These are phyloP conservation scores for Electrona antarctica DNA, from an alignment of 2,113 vertebrate genomes.

Conservation along the genomic window DNA sequence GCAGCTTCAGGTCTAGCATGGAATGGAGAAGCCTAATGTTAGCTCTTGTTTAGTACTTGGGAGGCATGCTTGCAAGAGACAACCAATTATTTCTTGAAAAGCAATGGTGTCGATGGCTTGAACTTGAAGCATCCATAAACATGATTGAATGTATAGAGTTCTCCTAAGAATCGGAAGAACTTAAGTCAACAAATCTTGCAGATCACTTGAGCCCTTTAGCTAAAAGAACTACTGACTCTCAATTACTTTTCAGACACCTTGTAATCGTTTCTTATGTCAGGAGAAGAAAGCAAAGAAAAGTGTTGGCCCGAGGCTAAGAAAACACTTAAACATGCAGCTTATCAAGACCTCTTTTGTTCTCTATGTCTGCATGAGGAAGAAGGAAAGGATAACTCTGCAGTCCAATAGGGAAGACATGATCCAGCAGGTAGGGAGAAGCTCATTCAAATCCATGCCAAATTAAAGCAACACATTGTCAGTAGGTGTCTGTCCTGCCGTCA, in stretches of 20 bases:
- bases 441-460: constrained; percentile 20
- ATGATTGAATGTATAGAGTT: neutral
- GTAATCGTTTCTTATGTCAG: constrained; percentile 4
- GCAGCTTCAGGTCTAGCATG: constrained; percentile 26
- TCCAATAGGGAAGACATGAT: neutral
- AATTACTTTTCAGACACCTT: neutral
- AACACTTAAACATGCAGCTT: neutral
- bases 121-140: neutral
- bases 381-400: too few relatives aligned
- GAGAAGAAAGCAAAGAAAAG: neutral
- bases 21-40: constrained; percentile 19
- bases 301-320: neutral
- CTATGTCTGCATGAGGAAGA: neutral
- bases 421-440: constrained; percentile 29
- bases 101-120: neutral
- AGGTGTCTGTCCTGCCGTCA: constrained; percentile 6
- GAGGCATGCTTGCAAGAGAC: constrained; percentile 6
- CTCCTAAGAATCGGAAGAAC: neutral
- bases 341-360: neutral
- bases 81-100: constrained; percentile 11
- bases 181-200: neutral
- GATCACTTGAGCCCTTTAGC: constrained; percentile 7
- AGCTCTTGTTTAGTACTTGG: constrained; percentile 6
- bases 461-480: neutral
- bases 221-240: neutral